Evolutionary conservation across 2,797 vertebrate genomes (phyloP).

Genomic region (Lerista edwardsae): DNA sequence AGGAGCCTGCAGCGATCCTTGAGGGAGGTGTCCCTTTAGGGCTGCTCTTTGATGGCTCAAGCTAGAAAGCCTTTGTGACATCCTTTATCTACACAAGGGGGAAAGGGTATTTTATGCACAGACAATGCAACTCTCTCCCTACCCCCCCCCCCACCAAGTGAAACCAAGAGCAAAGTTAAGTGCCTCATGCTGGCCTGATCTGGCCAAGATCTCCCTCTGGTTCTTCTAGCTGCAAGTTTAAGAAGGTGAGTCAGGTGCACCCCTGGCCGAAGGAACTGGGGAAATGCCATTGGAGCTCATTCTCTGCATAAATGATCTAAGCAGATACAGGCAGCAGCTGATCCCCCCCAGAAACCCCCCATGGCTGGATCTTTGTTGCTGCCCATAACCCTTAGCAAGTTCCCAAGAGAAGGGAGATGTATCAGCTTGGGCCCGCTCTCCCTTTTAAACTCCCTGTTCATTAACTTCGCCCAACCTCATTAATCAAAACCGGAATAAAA

Average conservation of each 20-base stretch:
- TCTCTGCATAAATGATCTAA: constrained; percentile 25
- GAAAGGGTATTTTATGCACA: not conserved
- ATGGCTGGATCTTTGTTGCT: constrained; percentile 35
- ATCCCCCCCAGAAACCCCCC: constrained; percentile 33
- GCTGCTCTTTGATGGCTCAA: not conserved
- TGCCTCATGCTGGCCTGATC: not conserved
- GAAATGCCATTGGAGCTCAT: constrained; percentile 66
- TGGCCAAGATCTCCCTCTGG: not conserved
- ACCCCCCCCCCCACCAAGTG: not conserved
- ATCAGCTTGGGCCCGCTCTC: constrained; percentile 33
- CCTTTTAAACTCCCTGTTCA: constrained; percentile 76
- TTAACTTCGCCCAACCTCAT: constrained; percentile 79
- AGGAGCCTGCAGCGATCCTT: not conserved
- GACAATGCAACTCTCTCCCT: too few species aligned
- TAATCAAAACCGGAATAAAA: constrained; percentile 85
- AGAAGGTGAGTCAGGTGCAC: not conserved
- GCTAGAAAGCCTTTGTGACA: not conserved
- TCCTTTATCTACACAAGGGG: not conserved
- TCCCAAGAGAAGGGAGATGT: constrained; percentile 45
- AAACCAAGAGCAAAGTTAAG: not conserved
- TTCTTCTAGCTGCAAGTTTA: not conserved
- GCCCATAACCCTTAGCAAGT: constrained; percentile 24
- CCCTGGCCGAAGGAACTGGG: constrained; percentile 27
- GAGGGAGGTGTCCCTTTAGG: not conserved
- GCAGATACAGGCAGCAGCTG: constrained; percentile 28